A percentile compares a stretch with the other conserved stretches of the same genome.
Evolutionary conservation across 2,888 invertebrate species (phyloP).

Genomic region (Ophion slaviceki): DNA sequence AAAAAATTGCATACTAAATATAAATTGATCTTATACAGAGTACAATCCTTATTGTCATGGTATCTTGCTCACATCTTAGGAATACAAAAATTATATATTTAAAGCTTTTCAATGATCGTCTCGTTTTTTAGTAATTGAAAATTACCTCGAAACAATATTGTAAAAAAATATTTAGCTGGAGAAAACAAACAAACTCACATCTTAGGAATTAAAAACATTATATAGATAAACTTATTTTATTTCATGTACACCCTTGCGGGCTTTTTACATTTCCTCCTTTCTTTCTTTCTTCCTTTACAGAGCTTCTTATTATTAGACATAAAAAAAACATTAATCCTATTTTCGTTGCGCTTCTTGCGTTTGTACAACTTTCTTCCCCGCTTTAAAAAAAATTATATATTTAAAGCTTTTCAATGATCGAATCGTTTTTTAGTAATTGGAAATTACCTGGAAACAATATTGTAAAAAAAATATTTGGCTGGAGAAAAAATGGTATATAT

Average conservation of each 20-base stretch:
- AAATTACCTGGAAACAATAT: background rate
- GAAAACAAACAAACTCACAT: background rate
- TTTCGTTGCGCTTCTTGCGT: too few relatives aligned
- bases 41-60: too few relatives aligned
- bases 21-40: too few relatives aligned
- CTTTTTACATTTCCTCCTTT: too few relatives aligned
- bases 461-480: background rate
- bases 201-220: background rate
- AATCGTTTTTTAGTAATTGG: background rate
- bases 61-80: too few relatives aligned
- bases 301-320: too few relatives aligned
- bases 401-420: background rate
- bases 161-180: background rate
- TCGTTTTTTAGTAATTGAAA: background rate
- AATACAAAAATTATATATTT: background rate
- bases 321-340: too few relatives aligned
- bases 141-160: background rate
- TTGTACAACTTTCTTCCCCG: too few relatives aligned
- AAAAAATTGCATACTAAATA: too few relatives aligned
- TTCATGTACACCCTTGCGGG: too few relatives aligned
- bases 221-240: background rate
- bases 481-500: background rate
- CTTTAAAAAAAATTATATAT: background rate
- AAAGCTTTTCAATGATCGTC: background rate
- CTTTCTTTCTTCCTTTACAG: too few relatives aligned